Evolutionary conservation across 2,113 vertebrate species (phyloP), one percentile per base, ranked within the genome.

Genomic region (Collichthys lucidus): DNA sequence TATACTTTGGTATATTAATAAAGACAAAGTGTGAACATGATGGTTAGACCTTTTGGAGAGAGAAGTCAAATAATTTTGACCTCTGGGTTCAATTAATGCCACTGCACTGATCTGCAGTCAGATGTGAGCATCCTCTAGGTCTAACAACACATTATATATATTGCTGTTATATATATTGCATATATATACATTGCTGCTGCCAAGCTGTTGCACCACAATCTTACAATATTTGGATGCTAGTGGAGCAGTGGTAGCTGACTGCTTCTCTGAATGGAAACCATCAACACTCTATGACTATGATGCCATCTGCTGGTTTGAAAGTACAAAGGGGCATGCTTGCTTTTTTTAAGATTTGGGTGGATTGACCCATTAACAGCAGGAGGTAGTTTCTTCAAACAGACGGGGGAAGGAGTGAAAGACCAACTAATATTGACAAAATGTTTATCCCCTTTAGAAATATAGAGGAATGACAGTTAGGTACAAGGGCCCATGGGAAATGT

Each of bases 271-370:
- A 6, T 49, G 11, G 42, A 26, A 50, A 42, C 42, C 2, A 2
- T 4, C 0, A 22, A 22, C 3, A 1, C 16, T 11, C 20, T 16
- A 3, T 29, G 80, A 84, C 69, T 47, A 56, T 5, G 26, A 5
- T n/a, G 4, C 84, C 84, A 53, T 53, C 84, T 86, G 11, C 20
- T 82, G 84, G 79, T 53, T 14, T 5, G 19, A 0, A 46, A 20
- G 11, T 4, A 50, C 12, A n/a, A 19, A 24, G 8, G 10, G 3
- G 14, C 15, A 26, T n/a, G 3, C 20, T 6, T 68, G 11, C 19
- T 35, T 35, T 2, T 15, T 55, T 15, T 11, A 17, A 16, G 10
- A 4, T 59, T 35, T 40, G 11, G 19, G 20, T 49, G 20, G 24
- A 49, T 0, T 42, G 29, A 7, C 5, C 49, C 15, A 44, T 74